Evolutionary conservation across 2,888 invertebrate species (phyloP).

Genomic region (Platycnemis pennipes): DNA sequence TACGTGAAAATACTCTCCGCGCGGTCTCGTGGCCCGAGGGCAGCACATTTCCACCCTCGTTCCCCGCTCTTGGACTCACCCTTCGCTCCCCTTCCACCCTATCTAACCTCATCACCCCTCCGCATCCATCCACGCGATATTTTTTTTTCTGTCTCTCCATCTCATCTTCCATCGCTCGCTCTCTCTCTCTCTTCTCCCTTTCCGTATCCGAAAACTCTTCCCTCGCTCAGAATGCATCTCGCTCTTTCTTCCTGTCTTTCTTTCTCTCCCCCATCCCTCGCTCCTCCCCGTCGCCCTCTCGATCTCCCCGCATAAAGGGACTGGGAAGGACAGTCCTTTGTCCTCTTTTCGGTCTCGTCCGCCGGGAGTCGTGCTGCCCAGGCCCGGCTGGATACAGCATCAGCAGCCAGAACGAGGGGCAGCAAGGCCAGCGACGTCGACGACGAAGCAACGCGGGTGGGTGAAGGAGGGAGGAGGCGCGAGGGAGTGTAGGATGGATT

Average conservation of each 20-base stretch:
- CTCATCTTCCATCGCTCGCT: not conserved
- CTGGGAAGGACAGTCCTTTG: constrained; percentile 52
- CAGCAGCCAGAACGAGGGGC: not conserved
- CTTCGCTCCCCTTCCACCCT: not conserved
- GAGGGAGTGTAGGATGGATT: not conserved
- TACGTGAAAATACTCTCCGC: constrained; percentile 44
- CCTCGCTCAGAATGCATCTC: not conserved
- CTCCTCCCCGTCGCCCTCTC: not conserved
- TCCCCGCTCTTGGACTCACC: not conserved
- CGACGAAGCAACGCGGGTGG: not conserved
- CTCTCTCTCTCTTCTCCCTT: not conserved
- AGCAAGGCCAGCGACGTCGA: not conserved
- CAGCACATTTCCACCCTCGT: constrained; percentile 22
- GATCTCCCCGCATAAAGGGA: not conserved
- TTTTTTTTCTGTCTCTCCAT: not conserved
- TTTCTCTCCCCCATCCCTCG: not conserved
- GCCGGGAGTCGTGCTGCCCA: constrained; percentile 12
- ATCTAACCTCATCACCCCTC: not conserved
- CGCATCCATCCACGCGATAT: not conserved
- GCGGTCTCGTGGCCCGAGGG: not conserved
- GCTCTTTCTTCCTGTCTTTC: too few species aligned
- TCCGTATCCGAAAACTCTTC: not conserved
- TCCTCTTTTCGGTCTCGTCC: constrained; percentile 49
- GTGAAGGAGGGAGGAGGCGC: not conserved
- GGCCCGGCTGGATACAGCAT: not conserved